These are phyloP conservation scores for Drosophila cracens DNA, from an alignment of 2,888 invertebrate genomes.

Conservation along the genomic window DNA sequence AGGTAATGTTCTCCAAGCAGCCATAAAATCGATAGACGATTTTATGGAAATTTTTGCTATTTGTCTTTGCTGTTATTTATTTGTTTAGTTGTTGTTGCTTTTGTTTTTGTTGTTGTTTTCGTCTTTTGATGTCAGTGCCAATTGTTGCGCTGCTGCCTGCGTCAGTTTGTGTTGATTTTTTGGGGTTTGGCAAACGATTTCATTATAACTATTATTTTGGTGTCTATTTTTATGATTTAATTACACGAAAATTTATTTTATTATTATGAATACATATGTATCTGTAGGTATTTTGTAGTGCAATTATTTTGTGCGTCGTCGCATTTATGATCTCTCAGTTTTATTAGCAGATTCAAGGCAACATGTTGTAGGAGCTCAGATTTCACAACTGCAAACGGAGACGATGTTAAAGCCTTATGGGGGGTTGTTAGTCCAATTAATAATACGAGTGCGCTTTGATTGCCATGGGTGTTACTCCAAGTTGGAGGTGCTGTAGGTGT, in stretches of 20 bases:
- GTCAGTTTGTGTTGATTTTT: conserved; percentile 55
- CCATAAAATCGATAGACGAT: conserved; percentile 67
- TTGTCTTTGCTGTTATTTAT: conserved; percentile 35
- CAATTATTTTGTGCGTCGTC: conserved; percentile 66
- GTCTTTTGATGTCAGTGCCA: conserved; percentile 75
- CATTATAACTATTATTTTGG: conserved; percentile 39
- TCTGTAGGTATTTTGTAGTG: conserved; percentile 51
- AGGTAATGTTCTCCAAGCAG: conserved; percentile 35
- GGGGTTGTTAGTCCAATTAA: conserved; percentile 74
- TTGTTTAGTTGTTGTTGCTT: conserved; percentile 8
- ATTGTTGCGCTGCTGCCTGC: conserved; percentile 56
- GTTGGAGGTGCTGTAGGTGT: conserved; percentile 1
- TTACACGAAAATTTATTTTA: conserved; percentile 65
- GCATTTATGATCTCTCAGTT: conserved; percentile 64
- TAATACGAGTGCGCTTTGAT: conserved; percentile 41
- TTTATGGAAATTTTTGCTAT: conserved; percentile 65
- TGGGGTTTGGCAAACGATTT: conserved; percentile 70
- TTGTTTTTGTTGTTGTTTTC: conserved; percentile 37
- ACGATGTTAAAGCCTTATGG: conserved; percentile 22
- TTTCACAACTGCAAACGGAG: conserved; percentile 58
- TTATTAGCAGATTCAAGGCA: conserved; percentile 45
- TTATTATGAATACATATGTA: conserved; percentile 35
- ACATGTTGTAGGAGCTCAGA: conserved; percentile 28
- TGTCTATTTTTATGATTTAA: conserved; percentile 72
- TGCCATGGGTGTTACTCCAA: conserved; percentile 21